Percentiles rank a stretch among this genome's conserved stretches.
phyloP scores from a whole-genome alignment of 2,113 vertebrate species.

The Saiga tatarica region DNA sequence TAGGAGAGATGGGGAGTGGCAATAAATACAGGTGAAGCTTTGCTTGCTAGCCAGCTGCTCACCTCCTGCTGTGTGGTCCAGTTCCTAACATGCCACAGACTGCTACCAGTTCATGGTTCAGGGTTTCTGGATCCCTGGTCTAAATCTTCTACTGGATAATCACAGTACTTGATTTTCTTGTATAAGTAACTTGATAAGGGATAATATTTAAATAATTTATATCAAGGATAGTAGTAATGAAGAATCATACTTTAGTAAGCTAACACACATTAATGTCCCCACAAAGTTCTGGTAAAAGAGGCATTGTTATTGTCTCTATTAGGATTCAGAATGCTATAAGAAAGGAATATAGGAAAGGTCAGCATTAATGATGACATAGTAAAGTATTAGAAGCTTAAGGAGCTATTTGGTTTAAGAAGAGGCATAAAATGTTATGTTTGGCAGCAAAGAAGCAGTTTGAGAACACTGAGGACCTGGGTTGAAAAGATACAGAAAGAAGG shows the following conservation, averaged over 20 bases:
- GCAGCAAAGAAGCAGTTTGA: background rate
- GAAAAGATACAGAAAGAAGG: background rate
- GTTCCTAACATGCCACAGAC: background rate
- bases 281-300: background rate
- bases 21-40: background rate
- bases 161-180: background rate
- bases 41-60: background rate
- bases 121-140: background rate
- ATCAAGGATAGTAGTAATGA: background rate
- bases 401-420: background rate
- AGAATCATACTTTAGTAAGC: background rate
- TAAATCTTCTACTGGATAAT: background rate
- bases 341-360: background rate
- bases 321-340: constrained; percentile 1
- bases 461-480: background rate
- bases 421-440: background rate
- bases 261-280: background rate
- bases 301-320: background rate
- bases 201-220: background rate
- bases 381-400: background rate
- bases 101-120: background rate
- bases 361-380: background rate
- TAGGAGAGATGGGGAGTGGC: background rate
- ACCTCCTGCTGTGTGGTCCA: background rate
- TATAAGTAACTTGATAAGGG: background rate